Conservation (phyloP, 2,113 vertebrate genomes). For the Todiramphus saurophagus region DNA sequence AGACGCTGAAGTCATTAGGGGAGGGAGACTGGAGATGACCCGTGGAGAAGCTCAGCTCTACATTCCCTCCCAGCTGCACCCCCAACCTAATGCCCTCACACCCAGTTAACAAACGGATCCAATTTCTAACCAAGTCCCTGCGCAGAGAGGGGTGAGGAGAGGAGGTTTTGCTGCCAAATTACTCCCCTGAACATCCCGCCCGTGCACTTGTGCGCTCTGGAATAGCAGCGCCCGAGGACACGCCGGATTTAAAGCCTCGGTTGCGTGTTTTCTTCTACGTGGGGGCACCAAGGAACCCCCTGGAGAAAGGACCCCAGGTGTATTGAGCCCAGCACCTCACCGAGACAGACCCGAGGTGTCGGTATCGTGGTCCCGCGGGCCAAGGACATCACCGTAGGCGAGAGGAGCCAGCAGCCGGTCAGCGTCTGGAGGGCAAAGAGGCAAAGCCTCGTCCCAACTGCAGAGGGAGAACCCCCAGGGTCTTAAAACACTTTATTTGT, state of each 20-base stretch:
- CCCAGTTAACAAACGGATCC: too few relatives aligned
- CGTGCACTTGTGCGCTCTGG: not conserved
- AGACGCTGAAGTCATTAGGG: too few relatives aligned
- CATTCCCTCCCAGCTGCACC: too few relatives aligned
- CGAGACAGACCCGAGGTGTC: accelerated
- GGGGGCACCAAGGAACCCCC: not conserved
- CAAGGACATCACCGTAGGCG: too few relatives aligned
- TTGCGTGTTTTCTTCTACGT: accelerated
- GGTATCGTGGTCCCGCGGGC: too few relatives aligned
- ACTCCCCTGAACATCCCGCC: accelerated
- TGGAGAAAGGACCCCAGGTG: not conserved
- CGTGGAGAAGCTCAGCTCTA: too few relatives aligned
- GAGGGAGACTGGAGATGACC: too few relatives aligned
- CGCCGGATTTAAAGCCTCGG: accelerated
- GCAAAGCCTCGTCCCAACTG: not conserved
- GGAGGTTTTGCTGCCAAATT: not conserved
- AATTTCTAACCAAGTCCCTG: not conserved
- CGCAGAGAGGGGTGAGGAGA: accelerated
- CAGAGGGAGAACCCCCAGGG: not conserved
- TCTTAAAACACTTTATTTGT: not conserved
- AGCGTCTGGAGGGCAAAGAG: accelerated
- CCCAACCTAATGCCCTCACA: too few relatives aligned
- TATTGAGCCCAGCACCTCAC: not conserved
- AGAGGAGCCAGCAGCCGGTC: not conserved
- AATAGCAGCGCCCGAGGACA: accelerated